A percentile compares a stretch with the other conserved stretches of the same genome.
Conservation (phyloP, 2,113 vertebrate species). For the Sturnira hondurensis region DNA sequence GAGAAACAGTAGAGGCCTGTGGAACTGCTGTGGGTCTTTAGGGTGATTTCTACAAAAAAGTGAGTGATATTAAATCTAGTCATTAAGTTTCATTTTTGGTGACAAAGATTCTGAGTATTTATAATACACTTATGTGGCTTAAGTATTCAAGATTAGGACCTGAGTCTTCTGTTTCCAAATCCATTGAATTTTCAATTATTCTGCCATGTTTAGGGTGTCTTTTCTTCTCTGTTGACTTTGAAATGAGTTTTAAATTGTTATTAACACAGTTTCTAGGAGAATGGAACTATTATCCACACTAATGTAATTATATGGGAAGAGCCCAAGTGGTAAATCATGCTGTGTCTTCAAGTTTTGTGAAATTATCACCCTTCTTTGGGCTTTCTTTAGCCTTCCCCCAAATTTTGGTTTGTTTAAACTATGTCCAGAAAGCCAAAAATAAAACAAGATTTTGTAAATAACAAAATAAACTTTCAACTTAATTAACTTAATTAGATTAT, state of each 20-base stretch:
- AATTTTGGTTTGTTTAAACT: not conserved
- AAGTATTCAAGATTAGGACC: not conserved
- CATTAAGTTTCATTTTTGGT: not conserved
- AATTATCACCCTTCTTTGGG: not conserved
- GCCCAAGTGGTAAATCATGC: not conserved
- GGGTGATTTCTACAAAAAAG: not conserved
- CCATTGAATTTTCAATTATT: not conserved
- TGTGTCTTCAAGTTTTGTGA: not conserved
- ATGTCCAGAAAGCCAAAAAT: not conserved
- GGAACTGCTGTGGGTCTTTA: not conserved
- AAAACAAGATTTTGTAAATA: not conserved
- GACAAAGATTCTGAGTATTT: not conserved
- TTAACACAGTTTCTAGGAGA: not conserved
- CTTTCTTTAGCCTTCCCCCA: too few relatives aligned
- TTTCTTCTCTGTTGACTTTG: not conserved
- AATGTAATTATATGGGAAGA: not conserved
- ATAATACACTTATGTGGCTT: not conserved
- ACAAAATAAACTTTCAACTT: conserved; percentile 18
- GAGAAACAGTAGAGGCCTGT: not conserved
- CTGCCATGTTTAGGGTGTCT: not conserved
- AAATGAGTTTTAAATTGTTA: not conserved
- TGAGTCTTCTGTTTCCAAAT: not conserved
- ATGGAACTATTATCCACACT: not conserved
- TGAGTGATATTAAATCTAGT: not conserved
- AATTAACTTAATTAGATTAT: not conserved